Percentiles rank a stretch among this genome's conserved stretches.
Conservation (phyloP, 1,140 invertebrate species). For the Drosophila mojavensis region DNA sequence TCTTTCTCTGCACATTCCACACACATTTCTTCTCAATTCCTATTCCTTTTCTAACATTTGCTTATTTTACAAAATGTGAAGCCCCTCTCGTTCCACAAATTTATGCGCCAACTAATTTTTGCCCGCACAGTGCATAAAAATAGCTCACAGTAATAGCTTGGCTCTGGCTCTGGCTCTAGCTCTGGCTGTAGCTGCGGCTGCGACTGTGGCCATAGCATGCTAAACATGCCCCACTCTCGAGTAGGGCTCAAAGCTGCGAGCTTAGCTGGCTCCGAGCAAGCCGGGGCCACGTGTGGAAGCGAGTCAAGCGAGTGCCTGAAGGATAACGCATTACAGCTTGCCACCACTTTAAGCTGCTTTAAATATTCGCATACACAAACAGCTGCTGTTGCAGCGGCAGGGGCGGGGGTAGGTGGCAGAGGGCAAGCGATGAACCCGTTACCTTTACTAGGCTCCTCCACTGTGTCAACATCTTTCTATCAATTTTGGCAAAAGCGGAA, state of each 20-base stretch:
- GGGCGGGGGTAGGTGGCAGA: background rate
- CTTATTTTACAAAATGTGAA: conserved; percentile 31
- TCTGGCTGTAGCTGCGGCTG: conserved; percentile 11
- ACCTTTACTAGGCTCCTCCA: background rate
- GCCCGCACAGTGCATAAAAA: conserved; percentile 64
- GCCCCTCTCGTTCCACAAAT: conserved; percentile 48
- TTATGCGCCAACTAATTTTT: conserved; percentile 78
- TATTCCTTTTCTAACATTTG: background rate
- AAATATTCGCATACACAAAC: conserved; percentile 42
- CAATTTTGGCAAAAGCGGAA: conserved; percentile 33
- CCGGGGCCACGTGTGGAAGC: conserved; percentile 18
- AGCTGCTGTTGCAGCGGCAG: background rate
- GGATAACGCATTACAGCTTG: conserved; percentile 51
- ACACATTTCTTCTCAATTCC: too few relatives aligned
- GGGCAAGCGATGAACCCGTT: conserved; percentile 15
- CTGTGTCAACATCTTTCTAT: conserved; percentile 32
- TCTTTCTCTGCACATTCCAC: too few relatives aligned
- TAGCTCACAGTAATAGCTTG: conserved; percentile 54
- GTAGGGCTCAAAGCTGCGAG: conserved; percentile 32
- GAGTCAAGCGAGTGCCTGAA: conserved; percentile 54
- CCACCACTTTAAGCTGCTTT: conserved; percentile 38
- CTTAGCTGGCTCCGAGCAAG: background rate
- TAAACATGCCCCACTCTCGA: conserved; percentile 34
- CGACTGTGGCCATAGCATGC: conserved; percentile 3
- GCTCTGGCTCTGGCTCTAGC: background rate